phyloP scores from a whole-genome alignment of 2,113 vertebrate species.

The Sigmodon hispidus region DNA sequence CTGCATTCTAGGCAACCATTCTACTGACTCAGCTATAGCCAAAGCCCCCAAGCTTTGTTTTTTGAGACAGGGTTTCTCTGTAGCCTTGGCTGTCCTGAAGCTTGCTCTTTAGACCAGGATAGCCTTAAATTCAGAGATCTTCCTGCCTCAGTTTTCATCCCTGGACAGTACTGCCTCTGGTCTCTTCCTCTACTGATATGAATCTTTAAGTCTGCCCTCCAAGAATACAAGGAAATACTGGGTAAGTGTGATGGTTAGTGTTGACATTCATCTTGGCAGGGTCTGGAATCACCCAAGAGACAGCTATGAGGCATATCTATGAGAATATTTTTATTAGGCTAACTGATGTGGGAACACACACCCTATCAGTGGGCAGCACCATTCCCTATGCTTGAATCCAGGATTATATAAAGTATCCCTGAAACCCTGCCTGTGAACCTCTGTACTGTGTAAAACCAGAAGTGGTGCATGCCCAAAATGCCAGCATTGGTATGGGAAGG shows the following conservation, averaged over 20 bases:
- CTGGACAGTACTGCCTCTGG: no score
- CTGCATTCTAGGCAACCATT: neutral
- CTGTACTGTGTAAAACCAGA: neutral
- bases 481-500: neutral
- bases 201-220: neutral
- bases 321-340: neutral
- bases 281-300: neutral
- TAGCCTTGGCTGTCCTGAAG: neutral
- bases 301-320: neutral
- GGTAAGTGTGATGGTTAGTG: neutral
- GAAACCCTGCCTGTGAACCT: neutral
- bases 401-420: neutral
- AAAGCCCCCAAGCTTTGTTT: neutral
- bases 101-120: neutral
- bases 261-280: neutral
- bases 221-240: neutral
- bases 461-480: neutral
- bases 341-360: neutral
- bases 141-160: neutral
- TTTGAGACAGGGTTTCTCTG: neutral
- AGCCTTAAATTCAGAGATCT: neutral
- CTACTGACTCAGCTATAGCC: neutral
- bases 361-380: neutral
- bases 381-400: neutral
- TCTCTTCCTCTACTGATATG: neutral